phyloP scores from a whole-genome alignment of 2,888 invertebrate genomes.

The Mesopsocus fuscifrons region DNA sequence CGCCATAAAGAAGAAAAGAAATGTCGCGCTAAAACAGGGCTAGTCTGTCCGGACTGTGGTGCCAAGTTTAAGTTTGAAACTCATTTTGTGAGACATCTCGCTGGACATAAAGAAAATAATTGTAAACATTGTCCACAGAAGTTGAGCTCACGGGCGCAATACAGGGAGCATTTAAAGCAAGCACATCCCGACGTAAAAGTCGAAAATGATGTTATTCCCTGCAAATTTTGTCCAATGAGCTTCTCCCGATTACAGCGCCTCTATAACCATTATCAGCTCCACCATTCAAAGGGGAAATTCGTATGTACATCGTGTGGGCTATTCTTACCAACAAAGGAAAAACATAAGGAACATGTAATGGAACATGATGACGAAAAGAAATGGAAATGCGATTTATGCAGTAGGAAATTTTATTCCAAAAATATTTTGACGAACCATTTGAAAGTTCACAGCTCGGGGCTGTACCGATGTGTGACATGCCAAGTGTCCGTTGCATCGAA shows the following conservation, averaged over 20 bases:
- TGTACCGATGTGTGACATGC: neutral
- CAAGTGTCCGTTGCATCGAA: neutral
- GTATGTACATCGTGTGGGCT: neutral
- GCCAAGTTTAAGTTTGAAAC: neutral
- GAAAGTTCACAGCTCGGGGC: neutral
- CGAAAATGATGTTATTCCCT: conserved; percentile 6
- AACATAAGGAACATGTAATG: conserved; percentile 1
- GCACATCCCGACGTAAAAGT: conserved; percentile 6
- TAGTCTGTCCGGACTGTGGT: neutral
- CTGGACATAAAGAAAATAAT: conserved; percentile 7
- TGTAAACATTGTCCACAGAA: conserved; percentile 5
- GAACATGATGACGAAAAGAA: conserved; percentile 5
- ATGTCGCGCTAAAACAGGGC: neutral
- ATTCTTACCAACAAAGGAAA: conserved; percentile 4
- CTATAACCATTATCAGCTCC: conserved; percentile 1
- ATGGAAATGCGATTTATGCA: conserved; percentile 3
- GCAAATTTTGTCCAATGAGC: conserved; percentile 5
- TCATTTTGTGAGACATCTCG: neutral
- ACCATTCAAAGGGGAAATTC: conserved; percentile 6
- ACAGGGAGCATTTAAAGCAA: neutral
- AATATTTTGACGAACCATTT: neutral
- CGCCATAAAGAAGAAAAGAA: conserved; percentile 1
- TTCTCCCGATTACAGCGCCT: neutral
- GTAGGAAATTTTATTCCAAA: conserved; percentile 1
- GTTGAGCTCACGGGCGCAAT: conserved; percentile 2